These are phyloP conservation scores for Cetonia aurata DNA, from an alignment of 2,888 invertebrate genomes.

Conservation along the genomic window DNA sequence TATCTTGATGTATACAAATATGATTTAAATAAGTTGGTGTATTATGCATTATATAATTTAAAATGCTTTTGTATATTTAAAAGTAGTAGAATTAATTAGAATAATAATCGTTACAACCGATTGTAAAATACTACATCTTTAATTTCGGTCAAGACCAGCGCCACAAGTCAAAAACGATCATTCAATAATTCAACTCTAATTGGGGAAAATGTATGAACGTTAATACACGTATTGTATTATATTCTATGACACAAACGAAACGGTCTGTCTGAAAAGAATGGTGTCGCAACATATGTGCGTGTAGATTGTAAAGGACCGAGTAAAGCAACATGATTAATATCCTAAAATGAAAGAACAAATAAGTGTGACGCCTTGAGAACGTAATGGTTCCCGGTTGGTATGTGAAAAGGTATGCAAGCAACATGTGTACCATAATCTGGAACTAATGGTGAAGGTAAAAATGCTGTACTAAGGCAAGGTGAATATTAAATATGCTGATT, in stretches of 20 bases:
- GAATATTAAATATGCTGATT: conserved; percentile 31
- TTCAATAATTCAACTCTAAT: conserved; percentile 15
- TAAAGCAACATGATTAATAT: conserved; percentile 10
- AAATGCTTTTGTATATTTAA: too few relatives aligned
- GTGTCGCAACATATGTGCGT: background rate
- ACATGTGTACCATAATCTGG: background rate
- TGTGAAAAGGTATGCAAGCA: background rate
- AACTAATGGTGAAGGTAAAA: conserved; percentile 31
- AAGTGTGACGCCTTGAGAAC: background rate
- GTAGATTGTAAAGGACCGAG: background rate
- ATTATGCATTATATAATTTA: too few relatives aligned
- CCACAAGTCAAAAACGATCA: background rate
- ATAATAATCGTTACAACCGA: background rate
- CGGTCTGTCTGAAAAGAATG: background rate
- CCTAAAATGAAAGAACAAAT: conserved; percentile 22
- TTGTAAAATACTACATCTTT: background rate
- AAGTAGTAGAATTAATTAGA: background rate
- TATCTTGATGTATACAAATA: too few relatives aligned
- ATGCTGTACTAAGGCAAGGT: conserved; percentile 25
- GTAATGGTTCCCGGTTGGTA: background rate
- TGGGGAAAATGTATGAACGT: conserved; percentile 3
- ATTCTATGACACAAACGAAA: too few relatives aligned
- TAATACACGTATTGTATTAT: background rate
- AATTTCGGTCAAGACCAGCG: conserved; percentile 21
- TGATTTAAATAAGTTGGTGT: too few relatives aligned